Evolutionary conservation across 2,113 vertebrate species (phyloP).

Genomic region (Amia ocellicauda): DNA sequence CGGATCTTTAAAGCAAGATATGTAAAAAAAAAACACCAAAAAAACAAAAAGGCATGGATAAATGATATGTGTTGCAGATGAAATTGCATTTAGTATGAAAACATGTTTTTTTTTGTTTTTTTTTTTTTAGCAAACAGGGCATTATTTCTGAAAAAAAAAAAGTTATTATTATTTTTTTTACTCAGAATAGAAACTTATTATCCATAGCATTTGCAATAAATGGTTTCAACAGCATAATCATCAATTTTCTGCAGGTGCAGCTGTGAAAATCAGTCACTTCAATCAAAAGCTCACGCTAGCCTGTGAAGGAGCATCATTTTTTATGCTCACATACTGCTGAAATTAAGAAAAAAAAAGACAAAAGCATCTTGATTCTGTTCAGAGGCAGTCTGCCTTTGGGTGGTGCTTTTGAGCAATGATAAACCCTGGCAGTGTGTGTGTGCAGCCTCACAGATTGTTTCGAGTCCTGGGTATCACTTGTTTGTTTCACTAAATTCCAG

Average conservation of each 20-base stretch:
- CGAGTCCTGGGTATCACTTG: conserved; percentile 60
- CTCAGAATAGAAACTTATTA: conserved; percentile 57
- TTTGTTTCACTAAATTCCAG: conserved; percentile 31
- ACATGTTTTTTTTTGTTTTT: conserved; percentile 31
- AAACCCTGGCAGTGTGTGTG: background rate
- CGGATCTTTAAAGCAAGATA: background rate
- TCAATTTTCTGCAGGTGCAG: conserved; percentile 87
- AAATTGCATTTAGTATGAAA: conserved; percentile 20
- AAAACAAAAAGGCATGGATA: conserved; percentile 14
- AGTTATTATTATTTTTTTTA: conserved; percentile 50
- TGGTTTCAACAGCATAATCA: conserved; percentile 88
- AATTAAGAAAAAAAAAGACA: conserved; percentile 57
- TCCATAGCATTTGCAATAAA: conserved; percentile 81
- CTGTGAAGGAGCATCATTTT: conserved; percentile 73
- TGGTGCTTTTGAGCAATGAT: conserved; percentile 78
- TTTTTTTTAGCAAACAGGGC: conserved; percentile 36
- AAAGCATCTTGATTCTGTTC: background rate
- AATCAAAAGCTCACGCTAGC: conserved; percentile 80
- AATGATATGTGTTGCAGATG: conserved; percentile 25
- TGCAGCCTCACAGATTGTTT: conserved; percentile 38
- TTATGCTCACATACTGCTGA: conserved; percentile 71
- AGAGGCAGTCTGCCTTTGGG: conserved; percentile 58
- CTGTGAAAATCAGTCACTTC: conserved; percentile 85
- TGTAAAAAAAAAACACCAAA: background rate
- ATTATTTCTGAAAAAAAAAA: conserved; percentile 25